Evolutionary conservation across 2,888 invertebrate species (phyloP).

Genomic region (Ichneumoninae sp.): DNA sequence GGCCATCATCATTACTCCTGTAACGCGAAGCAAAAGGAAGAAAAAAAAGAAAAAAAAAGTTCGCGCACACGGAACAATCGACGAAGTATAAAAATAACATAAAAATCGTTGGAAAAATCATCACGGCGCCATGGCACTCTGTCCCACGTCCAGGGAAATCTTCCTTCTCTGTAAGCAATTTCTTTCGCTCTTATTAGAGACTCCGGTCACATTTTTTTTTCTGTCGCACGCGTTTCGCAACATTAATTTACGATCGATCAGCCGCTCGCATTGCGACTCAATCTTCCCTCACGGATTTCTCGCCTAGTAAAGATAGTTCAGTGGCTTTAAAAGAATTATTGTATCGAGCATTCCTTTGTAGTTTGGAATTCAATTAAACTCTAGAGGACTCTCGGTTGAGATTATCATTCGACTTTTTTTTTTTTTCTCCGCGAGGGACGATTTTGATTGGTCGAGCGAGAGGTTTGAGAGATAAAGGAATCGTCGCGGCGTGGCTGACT

Average conservation of each 20-base stretch:
- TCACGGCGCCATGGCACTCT: constrained; percentile 74
- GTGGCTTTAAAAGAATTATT: neutral
- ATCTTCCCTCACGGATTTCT: neutral
- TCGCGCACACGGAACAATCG: neutral
- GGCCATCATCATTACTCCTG: neutral
- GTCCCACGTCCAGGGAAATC: constrained; percentile 72
- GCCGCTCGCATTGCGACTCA: neutral
- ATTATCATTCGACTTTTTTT: too few species aligned
- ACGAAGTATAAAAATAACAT: constrained; percentile 1
- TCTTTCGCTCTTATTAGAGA: neutral
- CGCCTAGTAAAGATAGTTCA: neutral
- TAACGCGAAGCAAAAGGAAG: too few species aligned
- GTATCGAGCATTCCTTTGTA: too few species aligned
- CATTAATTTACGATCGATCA: neutral
- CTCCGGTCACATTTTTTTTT: constrained; percentile 4
- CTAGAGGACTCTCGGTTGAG: too few species aligned
- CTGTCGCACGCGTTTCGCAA: neutral
- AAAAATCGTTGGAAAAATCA: constrained; percentile 10
- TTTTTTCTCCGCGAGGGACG: too few species aligned
- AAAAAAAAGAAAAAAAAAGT: neutral
- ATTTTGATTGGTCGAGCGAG: neutral
- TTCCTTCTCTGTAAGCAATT: constrained; percentile 78
- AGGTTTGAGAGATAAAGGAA: neutral
- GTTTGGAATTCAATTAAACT: too few species aligned
- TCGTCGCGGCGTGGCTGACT: constrained; percentile 30